These are phyloP conservation scores for Thaleichthys pacificus DNA, from an alignment of 2,797 vertebrate species.

Conservation along the genomic window DNA sequence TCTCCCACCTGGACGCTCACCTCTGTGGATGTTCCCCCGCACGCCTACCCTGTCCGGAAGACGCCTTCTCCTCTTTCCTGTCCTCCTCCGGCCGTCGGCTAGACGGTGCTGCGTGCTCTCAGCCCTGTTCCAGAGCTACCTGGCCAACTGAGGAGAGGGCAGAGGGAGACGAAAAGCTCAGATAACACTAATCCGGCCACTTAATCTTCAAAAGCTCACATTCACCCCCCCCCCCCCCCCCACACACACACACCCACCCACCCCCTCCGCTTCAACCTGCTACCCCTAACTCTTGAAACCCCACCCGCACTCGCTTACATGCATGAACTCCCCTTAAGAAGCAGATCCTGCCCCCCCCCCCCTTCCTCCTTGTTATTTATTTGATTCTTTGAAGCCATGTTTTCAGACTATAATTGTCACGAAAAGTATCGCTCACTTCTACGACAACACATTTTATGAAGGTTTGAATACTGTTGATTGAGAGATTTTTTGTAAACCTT, in stretches of 20 bases:
- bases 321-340: conserved; percentile 50
- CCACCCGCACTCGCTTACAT: conserved; percentile 49
- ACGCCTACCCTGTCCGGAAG: conserved; percentile 24
- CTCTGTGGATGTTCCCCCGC: background rate
- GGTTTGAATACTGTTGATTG: background rate
- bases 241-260: no score
- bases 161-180: conserved; percentile 49
- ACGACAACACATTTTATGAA: background rate
- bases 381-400: background rate
- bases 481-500: background rate
- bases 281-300: conserved; percentile 44
- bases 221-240: conserved; percentile 42
- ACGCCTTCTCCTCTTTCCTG: conserved; percentile 27
- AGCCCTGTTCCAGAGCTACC: conserved; percentile 73
- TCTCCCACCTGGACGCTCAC: background rate
- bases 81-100: conserved; percentile 22
- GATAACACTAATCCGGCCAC: conserved; percentile 72
- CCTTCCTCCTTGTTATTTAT: conserved; percentile 2
- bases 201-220: conserved; percentile 73
- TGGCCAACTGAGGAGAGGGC: conserved; percentile 53
- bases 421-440: background rate
- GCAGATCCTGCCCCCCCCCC: conserved; percentile 16
- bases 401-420: background rate
- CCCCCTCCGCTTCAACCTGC: conserved; percentile 13
- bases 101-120: conserved; percentile 54